These are phyloP conservation scores for Laterallus jamaicensis DNA, from an alignment of 2,113 vertebrate genomes.

Conservation along the genomic window DNA sequence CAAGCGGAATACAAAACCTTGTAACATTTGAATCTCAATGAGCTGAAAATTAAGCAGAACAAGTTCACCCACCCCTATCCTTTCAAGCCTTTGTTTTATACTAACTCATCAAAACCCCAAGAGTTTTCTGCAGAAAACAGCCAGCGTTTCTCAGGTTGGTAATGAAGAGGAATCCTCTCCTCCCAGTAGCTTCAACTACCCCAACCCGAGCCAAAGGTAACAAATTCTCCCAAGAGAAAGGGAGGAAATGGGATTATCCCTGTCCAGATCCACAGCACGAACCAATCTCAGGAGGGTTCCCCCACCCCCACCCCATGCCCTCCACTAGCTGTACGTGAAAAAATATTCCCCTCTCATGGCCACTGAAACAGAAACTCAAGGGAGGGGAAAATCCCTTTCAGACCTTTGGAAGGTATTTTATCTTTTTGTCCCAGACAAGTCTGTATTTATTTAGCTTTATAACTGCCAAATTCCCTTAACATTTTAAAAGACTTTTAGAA, in stretches of 20 bases:
- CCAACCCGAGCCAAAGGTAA: slow-evolving; percentile 17
- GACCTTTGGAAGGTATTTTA: background rate
- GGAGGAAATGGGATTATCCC: slow-evolving; percentile 45
- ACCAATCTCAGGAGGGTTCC: background rate
- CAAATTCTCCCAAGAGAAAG: slow-evolving; percentile 23
- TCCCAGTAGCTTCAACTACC: background rate
- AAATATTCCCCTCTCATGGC: slow-evolving; percentile 34
- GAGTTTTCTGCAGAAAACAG: background rate
- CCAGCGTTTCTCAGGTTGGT: background rate
- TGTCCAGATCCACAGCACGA: background rate
- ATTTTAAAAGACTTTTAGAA: background rate
- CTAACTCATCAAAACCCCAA: background rate
- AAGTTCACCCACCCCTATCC: background rate
- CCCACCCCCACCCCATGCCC: background rate
- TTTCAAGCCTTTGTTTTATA: slow-evolving; percentile 32
- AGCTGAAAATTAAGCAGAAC: slow-evolving; percentile 37
- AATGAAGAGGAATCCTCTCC: background rate
- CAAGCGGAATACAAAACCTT: slow-evolving; percentile 6
- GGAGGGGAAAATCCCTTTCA: slow-evolving; percentile 23
- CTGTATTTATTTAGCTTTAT: background rate
- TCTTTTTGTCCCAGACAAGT: background rate
- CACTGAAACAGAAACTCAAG: slow-evolving; percentile 5
- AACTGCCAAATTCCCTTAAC: background rate
- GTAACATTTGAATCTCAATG: slow-evolving; percentile 43
- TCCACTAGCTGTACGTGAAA: slow-evolving; percentile 28